Evolutionary conservation across 2,113 vertebrate species (phyloP), one percentile per base, ranked within the genome.

Genomic region (Cavia aperea): DNA sequence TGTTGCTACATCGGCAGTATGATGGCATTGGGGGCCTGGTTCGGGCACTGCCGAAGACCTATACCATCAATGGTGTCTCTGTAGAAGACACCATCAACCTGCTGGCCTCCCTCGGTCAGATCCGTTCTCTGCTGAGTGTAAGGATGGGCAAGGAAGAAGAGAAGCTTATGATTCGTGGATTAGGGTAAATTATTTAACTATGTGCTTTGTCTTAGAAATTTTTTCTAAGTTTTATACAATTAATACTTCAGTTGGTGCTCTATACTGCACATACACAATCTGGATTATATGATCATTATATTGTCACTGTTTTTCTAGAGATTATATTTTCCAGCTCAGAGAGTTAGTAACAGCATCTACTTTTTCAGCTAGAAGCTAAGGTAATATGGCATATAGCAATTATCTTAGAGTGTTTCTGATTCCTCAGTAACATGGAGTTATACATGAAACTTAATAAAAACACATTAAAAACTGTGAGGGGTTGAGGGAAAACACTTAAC

Each of bases 121-220:
- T 99, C 78, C 98, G 99, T 60, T 99, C 99, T 49, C 97, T 99
- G 94, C 98, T 99, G 77, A 99, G 99, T 19, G 99, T 99, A 85
- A 98, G 99, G 54, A 99, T 99, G 99, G 99, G 99, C 46, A 98
- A 98, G 78, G 99, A 99, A 86, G 99, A 99, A 94, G 99, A 99
- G 96, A 99, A 99, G 46, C 98, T 99, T n/a, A 99, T 99, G 99
- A 99, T 99, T 95, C 97, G 98, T 56, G 99, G 99, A 68, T 97
- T 99, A 49, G 98, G 99, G 99, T 99, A 97, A 98, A 91, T 95
- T 58, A 77, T 19, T 73, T 62, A 31, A 82, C 36, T 11, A 3
- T 75, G 36, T 82, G 15, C 54, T 31, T 92, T 88, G 72, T 54
- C 94, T 92, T 87, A 8, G 29, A 51, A 2, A 54, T 81, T 21